Base-by-base conservation (phyloP, 2,888 invertebrate genomes). In the Scaptomyza reducta region DNA sequence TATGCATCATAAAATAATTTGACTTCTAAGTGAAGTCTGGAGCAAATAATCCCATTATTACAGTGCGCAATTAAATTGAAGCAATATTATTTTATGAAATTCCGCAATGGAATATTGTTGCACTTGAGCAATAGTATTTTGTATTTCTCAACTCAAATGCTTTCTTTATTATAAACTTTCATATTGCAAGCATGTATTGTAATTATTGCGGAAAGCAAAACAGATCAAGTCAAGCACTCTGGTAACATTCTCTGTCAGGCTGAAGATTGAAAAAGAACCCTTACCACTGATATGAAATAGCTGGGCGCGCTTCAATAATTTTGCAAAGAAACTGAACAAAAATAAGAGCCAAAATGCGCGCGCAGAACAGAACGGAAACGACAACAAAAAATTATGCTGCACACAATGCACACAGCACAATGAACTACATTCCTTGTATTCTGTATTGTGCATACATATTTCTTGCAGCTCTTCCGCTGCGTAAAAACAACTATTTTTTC, bases 281-380 rank as follows among this genome's bases (percentile, higher is more conserved):
- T 38, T n/a, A 31, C 9, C 60, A 31, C 74, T 76, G 69, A 67
- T 72, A 77, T 66, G 71, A 70, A 79, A 77, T 65, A 65, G 63
- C 71, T 77, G 58, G 59, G 50, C 54, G 61, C 79, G 82, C 80
- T 81, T 81, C 82, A 81, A 77, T 79, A 77, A 71, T 75, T 77
- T 74, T 31, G 29, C 68, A 63, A 69, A 65, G 45, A 40, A 70
- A 31, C 22, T 50, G 41, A 18, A 50, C 42, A 60, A 45, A 40
- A 51, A 75, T 59, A 69, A 73, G 63, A 70, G 57, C 68, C 61
- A 76, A 78, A 77, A 77, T 79, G 66, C 77, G 70, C 79, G 72
- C 70, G 62, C 78, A 73, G 70, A 74, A 81, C 66, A 72, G 31
- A 65, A 76, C 76, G 79, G 60, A 68, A 70, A 67, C 46, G 56